Percentiles rank a stretch among this genome's conserved stretches.
Evolutionary conservation across 2,113 vertebrate species (phyloP).

Genomic region (Nestor notabilis): DNA sequence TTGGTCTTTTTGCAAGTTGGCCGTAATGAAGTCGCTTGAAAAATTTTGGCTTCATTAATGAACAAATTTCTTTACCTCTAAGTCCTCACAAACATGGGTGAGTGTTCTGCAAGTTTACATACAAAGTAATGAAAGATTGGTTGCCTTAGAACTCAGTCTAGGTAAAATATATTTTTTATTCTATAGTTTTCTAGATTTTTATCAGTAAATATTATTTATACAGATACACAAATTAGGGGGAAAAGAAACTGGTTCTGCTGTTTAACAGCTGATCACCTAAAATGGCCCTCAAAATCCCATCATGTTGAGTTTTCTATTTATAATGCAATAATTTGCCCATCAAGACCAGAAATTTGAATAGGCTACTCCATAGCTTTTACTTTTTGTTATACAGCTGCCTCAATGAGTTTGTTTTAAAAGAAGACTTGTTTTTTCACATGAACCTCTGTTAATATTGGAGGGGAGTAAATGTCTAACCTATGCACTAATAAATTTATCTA

Average conservation of each 20-base stretch:
- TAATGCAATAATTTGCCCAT: background rate
- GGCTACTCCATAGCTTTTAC: background rate
- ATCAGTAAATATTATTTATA: slow-evolving; percentile 58
- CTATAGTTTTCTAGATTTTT: slow-evolving; percentile 56
- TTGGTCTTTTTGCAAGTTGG: background rate
- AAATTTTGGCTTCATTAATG: background rate
- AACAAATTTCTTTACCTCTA: slow-evolving; percentile 50
- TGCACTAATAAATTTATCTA: slow-evolving; percentile 67
- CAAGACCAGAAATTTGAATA: background rate
- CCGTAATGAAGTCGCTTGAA: background rate
- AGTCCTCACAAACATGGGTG: background rate
- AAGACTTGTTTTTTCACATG: background rate
- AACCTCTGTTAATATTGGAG: background rate
- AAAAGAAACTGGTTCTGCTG: background rate
- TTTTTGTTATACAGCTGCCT: slow-evolving; percentile 12
- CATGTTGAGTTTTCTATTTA: background rate
- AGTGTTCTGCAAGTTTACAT: slow-evolving; percentile 33
- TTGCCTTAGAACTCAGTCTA: slow-evolving; percentile 6
- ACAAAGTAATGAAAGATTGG: slow-evolving; percentile 20
- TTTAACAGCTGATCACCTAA: background rate
- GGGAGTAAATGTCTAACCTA: slow-evolving; percentile 27
- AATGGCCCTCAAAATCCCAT: background rate
- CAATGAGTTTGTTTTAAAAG: background rate
- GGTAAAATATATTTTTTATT: slow-evolving; percentile 48
- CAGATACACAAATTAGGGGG: background rate